A percentile compares a stretch with the other conserved stretches of the same genome.
Evolutionary conservation across 2,113 vertebrate genomes (phyloP).

Genomic region (Ceyx melanurus): DNA sequence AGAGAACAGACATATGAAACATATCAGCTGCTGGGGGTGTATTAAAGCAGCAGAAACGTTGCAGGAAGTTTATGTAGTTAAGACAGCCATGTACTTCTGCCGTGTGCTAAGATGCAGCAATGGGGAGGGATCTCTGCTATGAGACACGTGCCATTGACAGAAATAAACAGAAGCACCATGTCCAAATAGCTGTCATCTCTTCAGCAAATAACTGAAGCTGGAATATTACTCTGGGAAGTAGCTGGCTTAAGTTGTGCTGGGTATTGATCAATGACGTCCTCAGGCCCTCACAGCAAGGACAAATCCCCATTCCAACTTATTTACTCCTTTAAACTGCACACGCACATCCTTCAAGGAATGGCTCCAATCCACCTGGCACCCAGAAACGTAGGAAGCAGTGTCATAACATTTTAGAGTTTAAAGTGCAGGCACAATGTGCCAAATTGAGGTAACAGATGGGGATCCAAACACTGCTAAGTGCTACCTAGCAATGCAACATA

Average conservation of each 20-base stretch:
- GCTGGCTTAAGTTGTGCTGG: conserved; percentile 2
- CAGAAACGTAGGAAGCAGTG: conserved; percentile 40
- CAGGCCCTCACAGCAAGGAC: conserved; percentile 19
- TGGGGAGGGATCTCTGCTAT: not conserved
- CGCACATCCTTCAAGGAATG: conserved; percentile 53
- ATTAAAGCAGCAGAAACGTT: not conserved
- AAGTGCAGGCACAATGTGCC: conserved; percentile 64
- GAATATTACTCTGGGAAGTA: conserved; percentile 24
- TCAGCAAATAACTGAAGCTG: conserved; percentile 51
- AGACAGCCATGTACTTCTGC: not conserved
- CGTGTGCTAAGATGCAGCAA: not conserved
- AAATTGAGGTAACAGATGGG: conserved; percentile 70
- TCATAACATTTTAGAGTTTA: conserved; percentile 68
- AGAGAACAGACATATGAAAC: not conserved
- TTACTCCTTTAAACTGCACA: conserved; percentile 6
- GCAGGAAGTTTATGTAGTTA: not conserved
- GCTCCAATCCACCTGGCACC: conserved; percentile 68
- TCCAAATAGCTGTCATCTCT: not conserved
- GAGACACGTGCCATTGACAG: not conserved
- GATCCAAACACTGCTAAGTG: conserved; percentile 64
- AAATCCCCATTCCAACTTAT: conserved; percentile 27
- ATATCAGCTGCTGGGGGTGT: not conserved
- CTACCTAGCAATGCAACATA: conserved; percentile 71
- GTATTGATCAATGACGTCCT: not conserved
- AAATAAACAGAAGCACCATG: not conserved